Conservation (phyloP, 2,113 vertebrate species). For the Murina feae region DNA sequence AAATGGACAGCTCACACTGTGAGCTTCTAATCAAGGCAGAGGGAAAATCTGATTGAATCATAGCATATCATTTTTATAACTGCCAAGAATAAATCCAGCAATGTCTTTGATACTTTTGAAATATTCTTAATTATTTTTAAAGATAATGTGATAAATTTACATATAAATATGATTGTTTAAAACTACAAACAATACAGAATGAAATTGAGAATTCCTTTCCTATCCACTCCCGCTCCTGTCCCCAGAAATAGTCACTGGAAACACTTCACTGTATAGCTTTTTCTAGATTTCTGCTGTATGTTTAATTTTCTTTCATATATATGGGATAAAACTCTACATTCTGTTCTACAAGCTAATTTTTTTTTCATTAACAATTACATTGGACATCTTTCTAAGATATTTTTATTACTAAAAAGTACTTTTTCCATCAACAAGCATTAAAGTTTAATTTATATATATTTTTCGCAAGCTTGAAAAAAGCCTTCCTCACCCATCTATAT, state of each 20-base stretch:
- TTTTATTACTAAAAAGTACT: conserved; percentile 32
- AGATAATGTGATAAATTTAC: conserved; percentile 5
- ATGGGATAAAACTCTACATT: not conserved
- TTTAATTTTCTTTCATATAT: conserved; percentile 21
- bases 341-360: not conserved
- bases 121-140: conserved; percentile 10
- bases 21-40: not conserved
- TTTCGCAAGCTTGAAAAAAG: conserved; percentile 33
- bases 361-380: conserved; percentile 9
- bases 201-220: conserved; percentile 19
- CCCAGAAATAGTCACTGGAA: not conserved
- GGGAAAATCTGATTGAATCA: not conserved
- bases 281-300: not conserved
- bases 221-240: not conserved
- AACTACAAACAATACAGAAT: conserved; percentile 6
- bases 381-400: conserved; percentile 16
- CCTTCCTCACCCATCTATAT: not conserved
- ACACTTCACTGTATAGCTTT: not conserved
- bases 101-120: conserved; percentile 25
- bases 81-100: conserved; percentile 23
- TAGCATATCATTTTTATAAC: not conserved
- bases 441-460: not conserved
- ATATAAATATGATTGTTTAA: not conserved
- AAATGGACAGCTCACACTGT: not conserved
- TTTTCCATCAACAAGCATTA: conserved; percentile 1